Evolutionary conservation across 1,140 invertebrate species (phyloP).

Genomic region (Adoxophyes honmai): DNA sequence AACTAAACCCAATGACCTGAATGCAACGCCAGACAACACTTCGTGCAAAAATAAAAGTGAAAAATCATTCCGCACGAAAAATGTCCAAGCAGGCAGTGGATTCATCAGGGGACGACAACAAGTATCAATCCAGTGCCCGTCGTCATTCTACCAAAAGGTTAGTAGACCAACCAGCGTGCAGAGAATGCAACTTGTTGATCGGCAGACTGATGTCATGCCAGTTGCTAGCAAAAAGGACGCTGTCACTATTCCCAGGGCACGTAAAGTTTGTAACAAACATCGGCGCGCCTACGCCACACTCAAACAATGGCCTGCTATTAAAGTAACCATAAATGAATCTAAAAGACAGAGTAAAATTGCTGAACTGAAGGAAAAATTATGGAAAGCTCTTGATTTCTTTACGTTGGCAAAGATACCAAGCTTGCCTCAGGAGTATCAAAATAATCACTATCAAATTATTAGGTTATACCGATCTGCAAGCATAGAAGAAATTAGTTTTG

Average conservation of each 20-base stretch:
- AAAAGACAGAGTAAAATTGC: slow-evolving; percentile 12
- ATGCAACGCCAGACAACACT: neutral
- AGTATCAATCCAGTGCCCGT: slow-evolving; percentile 20
- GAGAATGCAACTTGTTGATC: slow-evolving; percentile 15
- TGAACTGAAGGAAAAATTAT: neutral
- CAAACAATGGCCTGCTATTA: slow-evolving; percentile 19
- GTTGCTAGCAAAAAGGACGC: slow-evolving; percentile 19
- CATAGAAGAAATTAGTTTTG: slow-evolving; percentile 12
- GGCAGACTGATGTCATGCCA: neutral
- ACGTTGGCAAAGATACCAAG: slow-evolving; percentile 29
- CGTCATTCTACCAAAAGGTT: slow-evolving; percentile 15
- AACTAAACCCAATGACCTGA: neutral
- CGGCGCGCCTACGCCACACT: slow-evolving; percentile 22
- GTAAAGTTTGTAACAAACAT: slow-evolving; percentile 28
- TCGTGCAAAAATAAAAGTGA: neutral
- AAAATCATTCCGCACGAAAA: slow-evolving; percentile 11
- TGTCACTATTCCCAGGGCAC: slow-evolving; percentile 18
- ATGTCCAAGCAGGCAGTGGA: slow-evolving; percentile 21
- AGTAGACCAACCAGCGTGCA: slow-evolving; percentile 21
- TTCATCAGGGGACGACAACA: neutral
- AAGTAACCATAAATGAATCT: slow-evolving; percentile 9
- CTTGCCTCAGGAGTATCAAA: slow-evolving; percentile 11
- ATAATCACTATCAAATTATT: slow-evolving; percentile 8
- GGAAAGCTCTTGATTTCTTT: neutral
- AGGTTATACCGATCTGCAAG: slow-evolving; percentile 25